Evolutionary conservation across 2,888 invertebrate genomes (phyloP).

Genomic region (Scrobipalpa atriplicella): DNA sequence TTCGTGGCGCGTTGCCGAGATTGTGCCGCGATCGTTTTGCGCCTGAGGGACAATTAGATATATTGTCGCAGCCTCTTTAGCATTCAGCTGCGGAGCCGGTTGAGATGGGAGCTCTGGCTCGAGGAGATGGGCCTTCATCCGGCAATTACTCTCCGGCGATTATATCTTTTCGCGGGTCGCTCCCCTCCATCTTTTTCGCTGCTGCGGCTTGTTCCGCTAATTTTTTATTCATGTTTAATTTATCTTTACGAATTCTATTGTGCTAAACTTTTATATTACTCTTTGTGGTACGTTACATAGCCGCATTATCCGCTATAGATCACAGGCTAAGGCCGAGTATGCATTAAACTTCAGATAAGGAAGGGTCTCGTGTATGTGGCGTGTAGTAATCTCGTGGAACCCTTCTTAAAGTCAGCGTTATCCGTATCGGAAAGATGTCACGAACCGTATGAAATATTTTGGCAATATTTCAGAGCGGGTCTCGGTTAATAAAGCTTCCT

Average conservation of each 20-base stretch:
- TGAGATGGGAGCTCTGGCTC: conserved; percentile 16
- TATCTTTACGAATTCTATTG: background rate
- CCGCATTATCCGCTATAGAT: background rate
- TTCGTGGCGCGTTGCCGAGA: conserved; percentile 55
- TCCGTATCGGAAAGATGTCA: conserved; percentile 27
- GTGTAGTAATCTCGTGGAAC: conserved; percentile 20
- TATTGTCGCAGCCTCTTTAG: conserved; percentile 64
- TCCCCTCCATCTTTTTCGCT: conserved; percentile 12
- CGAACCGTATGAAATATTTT: conserved; percentile 24
- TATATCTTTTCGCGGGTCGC: conserved; percentile 29
- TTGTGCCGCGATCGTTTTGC: conserved; percentile 41
- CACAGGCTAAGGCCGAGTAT: conserved; percentile 1
- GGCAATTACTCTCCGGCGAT: conserved; percentile 35
- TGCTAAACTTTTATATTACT: background rate
- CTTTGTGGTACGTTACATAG: background rate
- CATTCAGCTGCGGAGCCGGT: conserved; percentile 52
- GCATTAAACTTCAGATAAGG: conserved; percentile 18
- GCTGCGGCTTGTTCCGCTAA: conserved; percentile 34
- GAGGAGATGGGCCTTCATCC: conserved; percentile 30
- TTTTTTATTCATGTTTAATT: conserved; percentile 26
- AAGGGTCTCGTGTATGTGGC: conserved; percentile 22
- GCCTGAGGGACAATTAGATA: conserved; percentile 52
- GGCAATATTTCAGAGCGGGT: conserved; percentile 22
- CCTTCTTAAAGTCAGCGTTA: conserved; percentile 25
- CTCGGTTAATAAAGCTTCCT: conserved; percentile 10